Conservation (phyloP, 2,888 invertebrate genomes). For the Stenotaenia linearis region DNA sequence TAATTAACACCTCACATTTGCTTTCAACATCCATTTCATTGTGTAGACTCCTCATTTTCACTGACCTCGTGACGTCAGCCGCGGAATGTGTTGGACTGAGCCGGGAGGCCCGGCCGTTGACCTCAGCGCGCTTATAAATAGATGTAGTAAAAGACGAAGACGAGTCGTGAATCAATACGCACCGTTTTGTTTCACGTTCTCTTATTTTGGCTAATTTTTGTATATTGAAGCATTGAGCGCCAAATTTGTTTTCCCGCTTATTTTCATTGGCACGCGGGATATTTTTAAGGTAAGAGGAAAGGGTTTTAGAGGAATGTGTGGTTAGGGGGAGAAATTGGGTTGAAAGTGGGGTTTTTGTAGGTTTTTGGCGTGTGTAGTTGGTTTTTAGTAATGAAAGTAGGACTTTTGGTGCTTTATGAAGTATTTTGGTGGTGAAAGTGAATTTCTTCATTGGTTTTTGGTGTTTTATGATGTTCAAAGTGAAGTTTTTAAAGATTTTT, state of each 20-base stretch:
- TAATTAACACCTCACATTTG: no score
- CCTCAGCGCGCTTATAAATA: neutral
- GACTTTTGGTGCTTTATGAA: no score
- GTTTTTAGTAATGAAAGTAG: no score
- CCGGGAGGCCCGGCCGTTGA: neutral
- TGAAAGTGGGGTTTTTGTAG: neutral
- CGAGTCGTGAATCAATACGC: neutral
- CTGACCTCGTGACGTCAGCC: neutral
- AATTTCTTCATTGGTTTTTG: no score
- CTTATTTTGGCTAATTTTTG: neutral
- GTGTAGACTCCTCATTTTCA: neutral
- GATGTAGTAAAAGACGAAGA: neutral
- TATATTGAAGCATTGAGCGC: neutral
- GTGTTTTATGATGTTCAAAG: no score
- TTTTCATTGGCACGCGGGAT: neutral
- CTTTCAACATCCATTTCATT: no score
- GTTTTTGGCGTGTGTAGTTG: no score
- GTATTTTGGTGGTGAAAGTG: no score
- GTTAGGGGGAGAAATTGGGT: no score
- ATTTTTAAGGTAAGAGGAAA: neutral
- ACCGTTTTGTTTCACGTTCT: neutral
- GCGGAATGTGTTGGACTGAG: neutral
- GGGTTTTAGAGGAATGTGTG: no score
- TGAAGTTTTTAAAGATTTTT: no score
- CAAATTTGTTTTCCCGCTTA: neutral